Percentiles rank a stretch among this genome's conserved stretches.
Conservation (phyloP, 2,888 invertebrate species). For the Metellina segmentata region DNA sequence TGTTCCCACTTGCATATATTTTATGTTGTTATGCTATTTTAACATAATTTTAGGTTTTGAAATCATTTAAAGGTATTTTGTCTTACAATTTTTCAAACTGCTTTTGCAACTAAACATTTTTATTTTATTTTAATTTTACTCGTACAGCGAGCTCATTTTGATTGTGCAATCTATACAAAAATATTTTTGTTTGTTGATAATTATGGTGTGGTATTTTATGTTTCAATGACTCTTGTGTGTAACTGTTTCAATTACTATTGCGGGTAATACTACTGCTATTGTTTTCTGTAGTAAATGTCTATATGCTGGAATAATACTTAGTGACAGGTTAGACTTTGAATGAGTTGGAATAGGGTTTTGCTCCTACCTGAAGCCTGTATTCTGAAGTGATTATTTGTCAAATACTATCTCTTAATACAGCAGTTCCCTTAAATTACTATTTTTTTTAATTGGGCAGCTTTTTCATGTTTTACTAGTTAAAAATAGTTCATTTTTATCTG, state of each 20-base stretch:
- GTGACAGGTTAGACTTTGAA: too few species aligned
- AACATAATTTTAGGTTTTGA: background rate
- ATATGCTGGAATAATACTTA: too few species aligned
- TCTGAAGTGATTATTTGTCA: too few species aligned
- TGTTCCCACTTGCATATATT: background rate
- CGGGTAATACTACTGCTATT: too few species aligned
- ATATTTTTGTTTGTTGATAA: background rate
- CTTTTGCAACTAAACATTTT: background rate
- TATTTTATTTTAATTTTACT: background rate
- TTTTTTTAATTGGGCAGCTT: too few species aligned
- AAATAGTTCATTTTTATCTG: too few species aligned
- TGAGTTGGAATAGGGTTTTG: too few species aligned
- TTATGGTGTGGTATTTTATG: background rate
- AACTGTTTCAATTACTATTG: background rate
- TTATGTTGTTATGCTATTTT: background rate
- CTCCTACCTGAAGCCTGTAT: too few species aligned
- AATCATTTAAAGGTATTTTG: background rate
- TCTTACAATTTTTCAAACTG: background rate
- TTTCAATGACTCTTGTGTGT: background rate
- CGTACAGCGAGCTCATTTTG: background rate
- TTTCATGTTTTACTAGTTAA: too few species aligned
- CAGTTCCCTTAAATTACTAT: too few species aligned
- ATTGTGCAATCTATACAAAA: background rate
- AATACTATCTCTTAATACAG: too few species aligned
- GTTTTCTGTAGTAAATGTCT: too few species aligned